Evolutionary conservation across 2,888 invertebrate species (phyloP), one percentile per base, ranked within the genome.

Genomic region (Drosophila neonasuta): DNA sequence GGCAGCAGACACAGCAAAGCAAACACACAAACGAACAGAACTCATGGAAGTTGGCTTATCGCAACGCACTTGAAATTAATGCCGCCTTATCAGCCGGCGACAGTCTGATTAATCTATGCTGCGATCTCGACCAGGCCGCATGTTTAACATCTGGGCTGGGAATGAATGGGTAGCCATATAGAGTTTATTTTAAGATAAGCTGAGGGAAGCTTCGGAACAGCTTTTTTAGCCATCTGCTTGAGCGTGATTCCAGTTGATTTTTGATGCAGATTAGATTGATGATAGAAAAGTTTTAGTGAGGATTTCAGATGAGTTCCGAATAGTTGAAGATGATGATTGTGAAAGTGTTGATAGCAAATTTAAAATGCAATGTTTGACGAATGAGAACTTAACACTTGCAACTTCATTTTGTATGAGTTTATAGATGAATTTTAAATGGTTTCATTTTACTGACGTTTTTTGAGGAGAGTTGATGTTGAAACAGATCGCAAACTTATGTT

Each of bases 1-100:
- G 24, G 24, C 24, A 24, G 24, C 24, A 24, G 24, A 24, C 24
- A 24, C 24, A 24, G 24, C 24, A 24, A 24, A 24, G 24, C 24
- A 24, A 24, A 24, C 24, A 24, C 24, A 24, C 24, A 20, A 20
- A 24, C 24, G 24, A 0, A 24, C 24, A 24, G 0, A 24, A n/a
- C 36, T 36, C 5, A 6, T 5, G 48, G 42, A 41, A 42, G n/a
- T 3, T 11, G 13, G 4, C 30, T 55, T 64, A 52, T 72, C 42
- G 15, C 29, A 3, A 10, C 32, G 44, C 39, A 24, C 34, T 11
- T 44, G 13, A 20, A 62, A 13, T 8, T 34, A 13, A 44, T 5
- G 39, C 10, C 17, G 1, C 9, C 13, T 44, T 54, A 54, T 54
- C 54, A 54, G 42, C 42, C 5, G 55, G n/a, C 17, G 17, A 7